Evolutionary conservation across 2,113 vertebrate genomes (phyloP).

Genomic region (Silurus meridionalis): DNA sequence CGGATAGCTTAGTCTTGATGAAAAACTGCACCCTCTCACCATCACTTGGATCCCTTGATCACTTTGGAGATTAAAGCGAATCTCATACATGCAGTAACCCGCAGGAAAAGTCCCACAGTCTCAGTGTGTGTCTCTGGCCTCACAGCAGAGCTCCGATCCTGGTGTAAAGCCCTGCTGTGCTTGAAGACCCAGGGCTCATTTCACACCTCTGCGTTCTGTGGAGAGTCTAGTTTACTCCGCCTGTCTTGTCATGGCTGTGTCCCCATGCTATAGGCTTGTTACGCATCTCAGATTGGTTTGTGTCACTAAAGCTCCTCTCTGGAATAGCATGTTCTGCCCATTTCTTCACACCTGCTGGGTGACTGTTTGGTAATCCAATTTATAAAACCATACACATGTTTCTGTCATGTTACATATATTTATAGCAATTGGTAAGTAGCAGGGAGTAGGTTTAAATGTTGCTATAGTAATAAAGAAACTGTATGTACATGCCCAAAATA

Average conservation of each 20-base stretch:
- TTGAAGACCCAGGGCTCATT: constrained; percentile 59
- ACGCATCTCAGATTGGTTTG: constrained; percentile 60
- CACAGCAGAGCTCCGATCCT: constrained; percentile 48
- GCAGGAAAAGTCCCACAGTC: constrained; percentile 34
- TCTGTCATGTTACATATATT: constrained; percentile 46
- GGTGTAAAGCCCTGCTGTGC: constrained; percentile 60
- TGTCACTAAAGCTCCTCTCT: constrained; percentile 55
- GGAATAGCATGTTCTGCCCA: constrained; percentile 54
- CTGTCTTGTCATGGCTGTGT: constrained; percentile 35
- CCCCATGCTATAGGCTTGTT: constrained; percentile 53
- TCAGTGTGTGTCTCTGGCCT: constrained; percentile 51
- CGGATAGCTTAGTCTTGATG: not conserved
- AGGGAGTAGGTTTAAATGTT: not conserved
- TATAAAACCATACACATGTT: constrained; percentile 50
- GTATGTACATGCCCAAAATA: not conserved
- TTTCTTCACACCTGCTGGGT: constrained; percentile 52
- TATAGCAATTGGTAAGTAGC: not conserved
- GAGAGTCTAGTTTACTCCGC: constrained; percentile 30
- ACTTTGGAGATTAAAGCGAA: constrained; percentile 25
- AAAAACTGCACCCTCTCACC: not conserved
- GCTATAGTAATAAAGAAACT: not conserved
- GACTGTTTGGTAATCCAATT: constrained; percentile 63
- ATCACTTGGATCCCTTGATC: not conserved
- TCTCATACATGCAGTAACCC: constrained; percentile 27
- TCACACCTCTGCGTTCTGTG: constrained; percentile 60